Conservation (phyloP, 2,888 invertebrate species). For the Volucella bombylans region DNA sequence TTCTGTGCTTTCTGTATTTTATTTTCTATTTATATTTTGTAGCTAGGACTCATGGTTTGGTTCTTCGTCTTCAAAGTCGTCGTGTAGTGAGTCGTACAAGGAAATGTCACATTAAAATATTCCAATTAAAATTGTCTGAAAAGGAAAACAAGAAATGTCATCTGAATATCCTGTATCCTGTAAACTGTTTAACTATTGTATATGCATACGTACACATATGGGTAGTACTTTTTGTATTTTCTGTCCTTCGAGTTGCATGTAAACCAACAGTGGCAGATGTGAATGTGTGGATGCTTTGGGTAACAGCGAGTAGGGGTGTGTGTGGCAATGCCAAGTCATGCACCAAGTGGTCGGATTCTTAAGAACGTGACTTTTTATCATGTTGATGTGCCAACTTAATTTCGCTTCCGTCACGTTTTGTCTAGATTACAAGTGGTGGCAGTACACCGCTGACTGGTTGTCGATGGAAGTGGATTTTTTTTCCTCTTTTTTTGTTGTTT, state of each 20-base stretch:
- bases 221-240: constrained; percentile 3
- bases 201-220: background rate
- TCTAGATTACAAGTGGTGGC: constrained; percentile 72
- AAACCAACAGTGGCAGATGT: constrained; percentile 8
- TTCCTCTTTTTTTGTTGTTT: constrained; percentile 21
- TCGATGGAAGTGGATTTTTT: constrained; percentile 54
- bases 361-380: constrained; percentile 73
- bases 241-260: constrained; percentile 28
- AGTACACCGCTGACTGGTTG: constrained; percentile 67
- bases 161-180: constrained; percentile 54
- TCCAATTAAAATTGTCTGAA: constrained; percentile 71
- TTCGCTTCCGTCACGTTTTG: constrained; percentile 74
- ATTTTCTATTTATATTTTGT: background rate
- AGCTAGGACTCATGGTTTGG: no score
- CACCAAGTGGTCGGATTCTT: constrained; percentile 71
- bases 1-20: constrained; percentile 18
- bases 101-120: constrained; percentile 66
- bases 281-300: background rate
- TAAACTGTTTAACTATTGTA: no score
- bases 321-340: constrained; percentile 66
- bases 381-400: constrained; percentile 74
- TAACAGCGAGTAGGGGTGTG: constrained; percentile 23
- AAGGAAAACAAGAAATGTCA: constrained; percentile 65
- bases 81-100: background rate
- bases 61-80: no score